Conservation (phyloP, 1,140 invertebrate species). For the Latrodectus geometricus region DNA sequence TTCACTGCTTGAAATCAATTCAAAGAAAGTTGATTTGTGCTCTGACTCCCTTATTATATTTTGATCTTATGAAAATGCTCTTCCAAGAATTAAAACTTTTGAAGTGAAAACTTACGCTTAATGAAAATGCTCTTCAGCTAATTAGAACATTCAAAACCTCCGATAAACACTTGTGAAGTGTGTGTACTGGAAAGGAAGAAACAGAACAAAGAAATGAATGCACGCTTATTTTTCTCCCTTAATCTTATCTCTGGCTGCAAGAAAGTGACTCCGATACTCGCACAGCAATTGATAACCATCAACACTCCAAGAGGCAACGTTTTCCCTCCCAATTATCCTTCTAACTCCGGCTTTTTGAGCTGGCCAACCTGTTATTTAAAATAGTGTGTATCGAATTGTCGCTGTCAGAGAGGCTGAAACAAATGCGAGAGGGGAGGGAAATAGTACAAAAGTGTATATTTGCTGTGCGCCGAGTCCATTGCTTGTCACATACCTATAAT, state of each 20-base stretch:
- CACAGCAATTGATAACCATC: not conserved
- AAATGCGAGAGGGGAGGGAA: conserved; percentile 1
- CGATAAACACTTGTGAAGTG: too few species aligned
- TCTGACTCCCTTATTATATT: too few species aligned
- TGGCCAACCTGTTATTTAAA: conserved; percentile 25
- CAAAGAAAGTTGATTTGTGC: too few species aligned
- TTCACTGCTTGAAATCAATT: too few species aligned
- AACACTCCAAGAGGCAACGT: not conserved
- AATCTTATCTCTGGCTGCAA: too few species aligned
- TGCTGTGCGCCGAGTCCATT: not conserved
- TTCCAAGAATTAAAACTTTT: not conserved
- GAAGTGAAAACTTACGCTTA: too few species aligned
- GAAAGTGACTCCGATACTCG: not conserved
- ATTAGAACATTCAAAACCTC: too few species aligned
- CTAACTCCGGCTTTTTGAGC: not conserved
- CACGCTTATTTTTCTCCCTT: too few species aligned
- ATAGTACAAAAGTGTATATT: conserved; percentile 5
- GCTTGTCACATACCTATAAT: conserved; percentile 18
- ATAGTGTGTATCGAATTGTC: conserved; percentile 18
- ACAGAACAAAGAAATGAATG: too few species aligned
- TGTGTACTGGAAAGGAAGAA: too few species aligned
- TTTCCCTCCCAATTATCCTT: conserved; percentile 14
- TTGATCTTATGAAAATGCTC: too few species aligned
- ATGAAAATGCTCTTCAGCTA: too few species aligned
- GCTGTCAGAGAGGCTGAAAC: conserved; percentile 2